phyloP scores from a whole-genome alignment of 2,888 invertebrate genomes.

The Mesochorus sp. region DNA sequence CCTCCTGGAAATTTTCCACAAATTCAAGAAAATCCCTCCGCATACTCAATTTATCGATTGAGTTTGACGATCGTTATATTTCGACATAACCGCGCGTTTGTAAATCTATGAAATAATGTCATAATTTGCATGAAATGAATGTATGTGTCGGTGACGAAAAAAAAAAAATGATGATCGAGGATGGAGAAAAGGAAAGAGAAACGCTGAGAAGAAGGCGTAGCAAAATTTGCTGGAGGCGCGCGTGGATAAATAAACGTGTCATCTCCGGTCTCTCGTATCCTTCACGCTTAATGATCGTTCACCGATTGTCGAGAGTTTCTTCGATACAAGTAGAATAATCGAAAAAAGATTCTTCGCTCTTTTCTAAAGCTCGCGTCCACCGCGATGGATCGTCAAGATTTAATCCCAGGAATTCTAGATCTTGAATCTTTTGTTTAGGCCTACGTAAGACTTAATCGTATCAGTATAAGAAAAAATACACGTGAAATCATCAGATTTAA shows the following conservation, averaged over 20 bases:
- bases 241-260: slow-evolving; percentile 12
- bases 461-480: too few species aligned
- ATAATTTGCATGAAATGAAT: slow-evolving; percentile 46
- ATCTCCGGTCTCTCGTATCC: slow-evolving; percentile 15
- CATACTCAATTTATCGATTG: too few species aligned
- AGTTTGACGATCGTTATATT: too few species aligned
- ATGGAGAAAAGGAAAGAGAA: slow-evolving; percentile 11
- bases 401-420: too few species aligned
- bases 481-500: too few species aligned
- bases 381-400: too few species aligned
- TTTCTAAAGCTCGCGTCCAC: too few species aligned
- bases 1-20: background rate
- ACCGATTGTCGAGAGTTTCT: background rate
- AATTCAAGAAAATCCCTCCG: too few species aligned
- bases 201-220: slow-evolving; percentile 13
- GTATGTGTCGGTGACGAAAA: background rate
- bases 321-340: background rate
- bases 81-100: background rate
- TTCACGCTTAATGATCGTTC: slow-evolving; percentile 12
- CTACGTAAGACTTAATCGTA: too few species aligned
- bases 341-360: too few species aligned
- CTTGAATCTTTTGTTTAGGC: too few species aligned
- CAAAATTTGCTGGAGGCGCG: slow-evolving; percentile 37
- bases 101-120: slow-evolving; percentile 33
- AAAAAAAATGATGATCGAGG: background rate